Evolutionary conservation across 2,888 invertebrate species (phyloP), one percentile per base, ranked within the genome.

Genomic region (Seladonia tumulorum): DNA sequence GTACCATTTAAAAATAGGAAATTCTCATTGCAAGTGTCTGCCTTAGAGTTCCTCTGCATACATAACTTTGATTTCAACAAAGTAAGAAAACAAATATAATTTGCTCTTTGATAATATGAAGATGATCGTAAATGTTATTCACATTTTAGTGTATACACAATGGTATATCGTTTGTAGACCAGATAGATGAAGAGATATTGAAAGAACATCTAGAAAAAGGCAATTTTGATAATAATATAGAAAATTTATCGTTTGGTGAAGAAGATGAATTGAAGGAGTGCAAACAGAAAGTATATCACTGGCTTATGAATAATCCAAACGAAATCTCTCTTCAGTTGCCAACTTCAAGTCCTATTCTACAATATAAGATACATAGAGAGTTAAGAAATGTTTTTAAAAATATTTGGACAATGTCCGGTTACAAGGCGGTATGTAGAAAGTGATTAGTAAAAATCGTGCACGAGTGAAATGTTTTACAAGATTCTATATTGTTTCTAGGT

Each of bases 61-160:
- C 95, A 97, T 93, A 96, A 96, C 42, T 97, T 97, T 94, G 96
- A 98, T 95, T 98, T 97, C 93, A 97, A 98, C 94, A 97, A 97
- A 96, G 98, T 97, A 95, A 92, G 92, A 4, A 60, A n/a, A 70
- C 57, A 49, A 57, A 22, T 8, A 22, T 10, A 22, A 42, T 2
- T 18, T 14, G 3, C 4, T 16, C 16, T 49, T 35, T 35, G 22
- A n/a, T 8, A 47, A 22, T 14, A 45, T 0, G 14, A 68, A 25
- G 39, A 72, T 74, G 4, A 25, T n/a, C 42, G 7, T 14, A 42
- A 42, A 63, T 29, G 3, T 14, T n/a, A 78, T 45, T n/a, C 14
- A 18, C n/a, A 88, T 95, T 95, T 68, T 95, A 98, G 98, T 96
- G 97, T 90, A 95, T 96, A 29, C 96, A 97, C 93, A 95, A 96